Evolutionary conservation across 92 coral and sea anemone genomes (phyloP), one percentile per base, ranked within the genome.

Genomic region (Zoanthus sansibaricus): DNA sequence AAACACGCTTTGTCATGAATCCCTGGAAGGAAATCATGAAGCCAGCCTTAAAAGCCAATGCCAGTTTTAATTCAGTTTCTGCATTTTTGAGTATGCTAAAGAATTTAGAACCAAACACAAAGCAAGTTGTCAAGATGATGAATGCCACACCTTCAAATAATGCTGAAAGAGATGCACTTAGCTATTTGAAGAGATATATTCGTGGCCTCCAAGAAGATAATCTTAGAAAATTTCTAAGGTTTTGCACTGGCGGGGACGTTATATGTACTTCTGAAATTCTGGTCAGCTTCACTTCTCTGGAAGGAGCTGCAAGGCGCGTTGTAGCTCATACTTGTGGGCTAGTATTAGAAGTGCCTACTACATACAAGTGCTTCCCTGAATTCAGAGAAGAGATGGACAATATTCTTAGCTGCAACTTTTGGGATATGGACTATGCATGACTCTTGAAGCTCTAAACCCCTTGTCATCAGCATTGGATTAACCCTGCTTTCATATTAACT

Each of bases 261-360:
- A 71, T 91, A 17, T 91, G 93, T 77, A 86, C 84, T 51, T 72
- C 75, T 18, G 83, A 64, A 67, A 82, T 87, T 54, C 32, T 31
- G 17, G 84, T 90, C 8, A 72, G 78, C 17, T 87, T 90, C 72
- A 87, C 88, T 9, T 37, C 6, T 42, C 82, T 87, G 18, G 88
- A 90, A 37, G 93, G 93, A 17, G 37, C 49, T 15, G 82, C 31
- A 9, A 62, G 91, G 44, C 93, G 93, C 61, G 86, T 87, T 25
- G 58, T 86, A 15, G 90, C 93, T 6, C 93, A 90, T 61, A 75
- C 93, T 15, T 90, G 90, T 87, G 88, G 79, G 7, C 86, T 90
- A 54, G 15, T 58, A 61, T 70, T 91, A n/a, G 93, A 90, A 30
- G 72, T 90, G 84, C 93, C 90, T 20, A 61, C 88, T 31, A 86